phyloP scores from a whole-genome alignment of 2,797 vertebrate species.

The Echeneis naucrates region DNA sequence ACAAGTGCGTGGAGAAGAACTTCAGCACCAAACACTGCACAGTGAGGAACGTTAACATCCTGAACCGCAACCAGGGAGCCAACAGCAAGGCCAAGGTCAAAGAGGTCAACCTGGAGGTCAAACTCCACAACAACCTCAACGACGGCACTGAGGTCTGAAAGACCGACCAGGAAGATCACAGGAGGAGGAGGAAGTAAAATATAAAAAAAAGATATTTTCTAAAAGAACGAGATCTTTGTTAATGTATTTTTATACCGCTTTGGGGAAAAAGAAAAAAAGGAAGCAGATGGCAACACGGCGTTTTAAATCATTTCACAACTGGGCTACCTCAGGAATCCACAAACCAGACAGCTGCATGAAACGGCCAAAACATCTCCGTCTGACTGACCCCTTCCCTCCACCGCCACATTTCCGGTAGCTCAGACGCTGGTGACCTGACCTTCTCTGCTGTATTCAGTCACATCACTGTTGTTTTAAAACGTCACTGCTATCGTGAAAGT shows the following conservation, averaged over 20 bases:
- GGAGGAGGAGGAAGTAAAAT: not conserved
- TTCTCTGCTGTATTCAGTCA: conserved; percentile 50
- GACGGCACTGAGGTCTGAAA: conserved; percentile 94
- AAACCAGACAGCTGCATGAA: conserved; percentile 37
- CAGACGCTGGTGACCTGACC: conserved; percentile 66
- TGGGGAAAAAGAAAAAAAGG: conserved; percentile 84
- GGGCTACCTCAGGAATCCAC: conserved; percentile 84
- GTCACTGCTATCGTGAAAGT: conserved; percentile 61
- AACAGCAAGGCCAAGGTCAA: conserved; percentile 85
- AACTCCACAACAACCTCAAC: conserved; percentile 93
- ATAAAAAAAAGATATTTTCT: conserved; percentile 58
- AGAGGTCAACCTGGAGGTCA: conserved; percentile 92
- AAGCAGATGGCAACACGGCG: conserved; percentile 73
- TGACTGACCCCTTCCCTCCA: too few species aligned
- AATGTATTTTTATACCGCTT: conserved; percentile 88
- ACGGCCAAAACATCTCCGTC: conserved; percentile 30
- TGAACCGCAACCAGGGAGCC: conserved; percentile 79
- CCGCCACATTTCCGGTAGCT: conserved; percentile 75
- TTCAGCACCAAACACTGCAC: conserved; percentile 88
- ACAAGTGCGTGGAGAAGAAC: conserved; percentile 86
- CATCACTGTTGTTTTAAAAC: conserved; percentile 48
- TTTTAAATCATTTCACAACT: conserved; percentile 77
- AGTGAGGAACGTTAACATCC: conserved; percentile 88
- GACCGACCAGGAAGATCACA: not conserved
- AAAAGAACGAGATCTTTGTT: conserved; percentile 71